phyloP scores from a whole-genome alignment of 2,113 vertebrate species.

The Sphaerodactylus townsendi region DNA sequence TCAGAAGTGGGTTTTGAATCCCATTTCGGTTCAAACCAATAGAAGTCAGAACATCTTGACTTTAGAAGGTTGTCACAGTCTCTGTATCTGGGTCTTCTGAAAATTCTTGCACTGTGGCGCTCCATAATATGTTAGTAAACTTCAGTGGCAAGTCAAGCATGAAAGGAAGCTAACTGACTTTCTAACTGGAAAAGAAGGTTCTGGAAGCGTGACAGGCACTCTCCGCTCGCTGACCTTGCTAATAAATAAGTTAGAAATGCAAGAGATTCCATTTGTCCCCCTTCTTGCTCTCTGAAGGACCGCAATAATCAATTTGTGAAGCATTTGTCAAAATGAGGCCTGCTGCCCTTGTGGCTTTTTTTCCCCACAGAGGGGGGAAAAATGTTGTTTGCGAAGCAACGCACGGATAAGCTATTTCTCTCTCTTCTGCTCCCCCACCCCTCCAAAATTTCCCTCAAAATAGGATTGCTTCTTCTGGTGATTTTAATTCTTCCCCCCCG shows the following conservation, averaged over 20 bases:
- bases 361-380: not conserved
- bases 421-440: not conserved
- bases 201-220: constrained; percentile 43
- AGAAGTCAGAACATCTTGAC: constrained; percentile 53
- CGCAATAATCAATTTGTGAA: constrained; percentile 39
- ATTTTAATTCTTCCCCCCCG: constrained; percentile 4
- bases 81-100: constrained; percentile 52
- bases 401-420: not conserved
- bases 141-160: not conserved
- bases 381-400: not conserved
- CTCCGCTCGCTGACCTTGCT: constrained; percentile 37
- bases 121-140: constrained; percentile 46
- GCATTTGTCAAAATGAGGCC: constrained; percentile 21
- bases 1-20: constrained; percentile 48
- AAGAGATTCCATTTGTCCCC: constrained; percentile 9
- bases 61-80: constrained; percentile 49
- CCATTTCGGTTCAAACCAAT: constrained; percentile 42
- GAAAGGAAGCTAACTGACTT: not conserved
- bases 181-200: constrained; percentile 31
- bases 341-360: not conserved
- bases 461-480: constrained; percentile 37
- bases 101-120: constrained; percentile 50
- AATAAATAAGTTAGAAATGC: constrained; percentile 32
- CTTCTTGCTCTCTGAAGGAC: constrained; percentile 28
- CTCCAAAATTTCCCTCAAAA: not conserved